Conservation (phyloP, 2,113 vertebrate genomes). For the Neolamprologus hecqui region DNA sequence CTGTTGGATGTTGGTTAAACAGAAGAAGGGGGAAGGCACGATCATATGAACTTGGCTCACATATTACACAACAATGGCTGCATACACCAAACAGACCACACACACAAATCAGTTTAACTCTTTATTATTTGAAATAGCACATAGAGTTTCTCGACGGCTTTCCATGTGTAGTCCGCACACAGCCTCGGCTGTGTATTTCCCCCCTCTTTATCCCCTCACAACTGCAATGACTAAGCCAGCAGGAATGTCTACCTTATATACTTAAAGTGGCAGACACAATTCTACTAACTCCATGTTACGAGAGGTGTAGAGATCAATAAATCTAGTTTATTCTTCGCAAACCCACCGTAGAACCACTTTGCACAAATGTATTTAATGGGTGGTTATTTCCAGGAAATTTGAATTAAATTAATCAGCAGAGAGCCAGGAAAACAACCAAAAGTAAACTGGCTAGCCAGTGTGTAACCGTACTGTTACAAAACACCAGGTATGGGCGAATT, state of each 20-base stretch:
- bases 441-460: not conserved
- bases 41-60: not conserved
- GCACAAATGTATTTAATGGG: not conserved
- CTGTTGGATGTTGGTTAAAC: conserved; percentile 33
- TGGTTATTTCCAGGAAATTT: not conserved
- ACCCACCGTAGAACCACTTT: not conserved
- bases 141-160: conserved; percentile 4
- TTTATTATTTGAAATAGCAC: not conserved
- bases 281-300: not conserved
- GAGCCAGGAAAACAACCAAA: not conserved
- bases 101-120: not conserved
- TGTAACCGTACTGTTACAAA: not conserved
- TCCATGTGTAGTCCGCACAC: not conserved
- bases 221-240: conserved; percentile 52
- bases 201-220: conserved; percentile 47
- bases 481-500: not conserved
- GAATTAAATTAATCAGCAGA: not conserved
- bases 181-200: conserved; percentile 4
- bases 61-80: not conserved
- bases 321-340: not conserved
- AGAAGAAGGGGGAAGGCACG: conserved; percentile 4
- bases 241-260: conserved; percentile 62
- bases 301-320: not conserved
- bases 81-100: conserved; percentile 5
- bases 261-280: conserved; percentile 43